Conservation (phyloP, 2,113 vertebrate species). For the Merops nubicus region DNA sequence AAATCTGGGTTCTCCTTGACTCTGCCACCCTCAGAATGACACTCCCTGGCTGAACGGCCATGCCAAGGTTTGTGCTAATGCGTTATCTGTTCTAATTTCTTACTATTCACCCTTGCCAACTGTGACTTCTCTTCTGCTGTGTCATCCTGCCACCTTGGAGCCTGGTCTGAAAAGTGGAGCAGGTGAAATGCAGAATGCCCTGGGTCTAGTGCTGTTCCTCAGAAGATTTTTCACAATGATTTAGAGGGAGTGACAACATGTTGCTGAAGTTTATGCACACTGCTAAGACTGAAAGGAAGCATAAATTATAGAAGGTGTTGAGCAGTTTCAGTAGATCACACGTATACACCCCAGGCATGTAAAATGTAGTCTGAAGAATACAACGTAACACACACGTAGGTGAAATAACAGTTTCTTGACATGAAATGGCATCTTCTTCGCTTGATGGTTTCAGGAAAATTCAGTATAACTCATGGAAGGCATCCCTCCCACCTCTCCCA, state of each 20-base stretch:
- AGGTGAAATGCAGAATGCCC: background rate
- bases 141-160: background rate
- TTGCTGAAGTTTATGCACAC: background rate
- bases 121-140: slow-evolving; percentile 1
- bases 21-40: background rate
- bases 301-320: slow-evolving; percentile 16
- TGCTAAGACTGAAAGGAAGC: slow-evolving; percentile 20
- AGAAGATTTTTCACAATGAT: slow-evolving; percentile 30
- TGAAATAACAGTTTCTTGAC: background rate
- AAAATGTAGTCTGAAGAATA: slow-evolving; percentile 9
- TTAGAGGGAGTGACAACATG: slow-evolving; percentile 6
- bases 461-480: background rate
- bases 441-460: background rate
- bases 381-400: background rate
- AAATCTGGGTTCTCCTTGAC: background rate
- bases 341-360: background rate
- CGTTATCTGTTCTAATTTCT: background rate
- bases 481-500: background rate
- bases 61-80: background rate
- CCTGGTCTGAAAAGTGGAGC: background rate
- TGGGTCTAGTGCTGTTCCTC: background rate
- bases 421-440: background rate
- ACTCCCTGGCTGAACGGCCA: background rate
- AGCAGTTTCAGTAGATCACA: background rate
- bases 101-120: background rate